Conservation (phyloP, 2,113 vertebrate species). For the human (Homo sapiens) region DNA sequence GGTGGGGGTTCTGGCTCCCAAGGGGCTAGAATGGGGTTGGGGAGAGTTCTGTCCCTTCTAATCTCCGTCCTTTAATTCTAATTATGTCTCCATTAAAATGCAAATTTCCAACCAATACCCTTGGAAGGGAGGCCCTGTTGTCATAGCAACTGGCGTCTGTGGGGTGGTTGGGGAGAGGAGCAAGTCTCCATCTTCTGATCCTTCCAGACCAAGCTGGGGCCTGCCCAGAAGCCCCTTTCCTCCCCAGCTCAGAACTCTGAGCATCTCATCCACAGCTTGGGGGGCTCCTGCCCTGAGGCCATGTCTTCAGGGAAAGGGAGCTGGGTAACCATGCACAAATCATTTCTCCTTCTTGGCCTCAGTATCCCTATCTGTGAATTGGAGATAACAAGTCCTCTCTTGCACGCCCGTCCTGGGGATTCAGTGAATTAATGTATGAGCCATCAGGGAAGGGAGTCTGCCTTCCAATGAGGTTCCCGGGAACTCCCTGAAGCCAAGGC, state of each 20-base stretch:
- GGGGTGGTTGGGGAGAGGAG: conserved; percentile 63
- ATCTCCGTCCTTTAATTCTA: conserved; percentile 72
- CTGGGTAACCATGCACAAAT: not conserved
- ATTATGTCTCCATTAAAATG: conserved; percentile 85
- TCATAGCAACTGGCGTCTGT: conserved; percentile 73
- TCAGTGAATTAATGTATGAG: not conserved
- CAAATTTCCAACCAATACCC: conserved; percentile 76
- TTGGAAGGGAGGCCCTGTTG: conserved; percentile 75
- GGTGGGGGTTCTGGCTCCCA: not conserved
- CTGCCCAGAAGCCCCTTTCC: not conserved
- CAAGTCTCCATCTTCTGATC: not conserved
- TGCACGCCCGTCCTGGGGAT: not conserved
- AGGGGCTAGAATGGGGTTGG: fast-evolving
- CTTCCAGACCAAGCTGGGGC: not conserved
- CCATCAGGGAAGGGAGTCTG: not conserved
- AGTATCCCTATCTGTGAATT: not conserved
- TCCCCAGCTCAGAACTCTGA: not conserved
- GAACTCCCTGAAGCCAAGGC: not conserved
- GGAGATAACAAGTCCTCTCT: not conserved
- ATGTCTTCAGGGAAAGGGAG: not conserved
- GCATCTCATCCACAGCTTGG: not conserved
- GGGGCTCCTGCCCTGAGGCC: not conserved
- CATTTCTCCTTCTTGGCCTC: not conserved
- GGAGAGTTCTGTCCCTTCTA: not conserved
- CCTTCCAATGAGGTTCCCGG: not conserved